These are phyloP conservation scores for Tragelaphus imberbis DNA, from an alignment of 2,113 vertebrate species.

Conservation along the genomic window DNA sequence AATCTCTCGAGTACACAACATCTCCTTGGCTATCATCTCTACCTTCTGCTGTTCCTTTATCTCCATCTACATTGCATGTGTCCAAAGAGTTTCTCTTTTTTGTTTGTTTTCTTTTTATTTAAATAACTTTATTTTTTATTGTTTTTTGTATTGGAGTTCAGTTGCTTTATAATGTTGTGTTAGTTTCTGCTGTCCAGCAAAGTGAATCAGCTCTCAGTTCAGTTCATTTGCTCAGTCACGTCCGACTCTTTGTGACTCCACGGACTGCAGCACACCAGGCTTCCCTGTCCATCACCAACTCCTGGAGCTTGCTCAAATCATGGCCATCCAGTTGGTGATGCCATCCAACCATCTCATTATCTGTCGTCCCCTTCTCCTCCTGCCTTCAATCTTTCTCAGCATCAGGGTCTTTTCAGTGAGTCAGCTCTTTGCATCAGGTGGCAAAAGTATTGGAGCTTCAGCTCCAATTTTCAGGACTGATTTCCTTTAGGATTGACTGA, in stretches of 20 bases:
- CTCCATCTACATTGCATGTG: not conserved
- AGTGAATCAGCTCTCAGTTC: not conserved
- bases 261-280: not conserved
- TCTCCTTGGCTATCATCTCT: not conserved
- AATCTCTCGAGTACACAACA: not conserved
- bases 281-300: not conserved
- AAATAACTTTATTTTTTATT: not conserved
- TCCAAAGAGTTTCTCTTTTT: not conserved
- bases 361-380: not conserved
- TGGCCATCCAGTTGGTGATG: not conserved
- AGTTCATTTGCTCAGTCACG: not conserved
- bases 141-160: not conserved
- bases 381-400: not conserved
- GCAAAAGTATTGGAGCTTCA: not conserved
- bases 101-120: not conserved
- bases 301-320: not conserved
- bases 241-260: not conserved
- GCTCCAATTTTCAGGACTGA: not conserved
- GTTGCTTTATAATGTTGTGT: not conserved
- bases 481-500: not conserved
- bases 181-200: not conserved
- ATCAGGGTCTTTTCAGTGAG: not conserved
- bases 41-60: not conserved
- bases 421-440: not conserved
- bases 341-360: not conserved